Evolutionary conservation across 1,140 invertebrate genomes (phyloP), one percentile per base, ranked within the genome.

Genomic region (Anoplophora glabripennis): DNA sequence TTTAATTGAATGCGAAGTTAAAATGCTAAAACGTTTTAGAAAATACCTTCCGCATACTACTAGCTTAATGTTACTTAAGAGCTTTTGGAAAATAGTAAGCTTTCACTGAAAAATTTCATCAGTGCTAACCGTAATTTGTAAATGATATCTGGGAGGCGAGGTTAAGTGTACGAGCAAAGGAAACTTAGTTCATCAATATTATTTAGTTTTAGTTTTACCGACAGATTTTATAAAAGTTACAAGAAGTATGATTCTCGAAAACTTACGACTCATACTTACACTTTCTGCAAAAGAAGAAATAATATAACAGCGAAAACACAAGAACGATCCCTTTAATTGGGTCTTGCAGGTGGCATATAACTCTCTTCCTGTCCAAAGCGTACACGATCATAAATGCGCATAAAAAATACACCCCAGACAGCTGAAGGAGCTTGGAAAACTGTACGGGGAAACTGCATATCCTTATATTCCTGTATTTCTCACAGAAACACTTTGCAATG

Each of bases 241-340:
- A n/a, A n/a, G n/a, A 40, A 57, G 11, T 36, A 45, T 41, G 18
- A 47, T 40, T 53, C 7, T 34, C 10, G 10, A 49, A 41, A 7
- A 33, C 33, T n/a, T 5, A 28, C 5, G 5, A 28, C 35, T n/a
- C 14, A 7, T 55, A 77, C 78, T 79, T 74, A 84, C 82, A 78
- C 76, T 80, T 83, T 64, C 78, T 77, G 69, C 81, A 83, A 62
- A 83, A 82, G 69, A 84, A 82, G 70, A 83, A 83, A 63, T 84
- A 83, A 63, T 81, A 83, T 9, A 84, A 75, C 36, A 84, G 71
- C 0, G 83, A 79, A 64, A 83, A 83, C 0, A 84, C 78, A 35
- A 84, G 66, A 3, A 80, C 73, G 17, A 83, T 75, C 35, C 81
- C 82, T 61, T 84, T 82, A 18, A 84, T 79, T 0, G 83, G 83